Base-by-base conservation (phyloP, 2,113 vertebrate genomes). In the Condylura cristata region DNA sequence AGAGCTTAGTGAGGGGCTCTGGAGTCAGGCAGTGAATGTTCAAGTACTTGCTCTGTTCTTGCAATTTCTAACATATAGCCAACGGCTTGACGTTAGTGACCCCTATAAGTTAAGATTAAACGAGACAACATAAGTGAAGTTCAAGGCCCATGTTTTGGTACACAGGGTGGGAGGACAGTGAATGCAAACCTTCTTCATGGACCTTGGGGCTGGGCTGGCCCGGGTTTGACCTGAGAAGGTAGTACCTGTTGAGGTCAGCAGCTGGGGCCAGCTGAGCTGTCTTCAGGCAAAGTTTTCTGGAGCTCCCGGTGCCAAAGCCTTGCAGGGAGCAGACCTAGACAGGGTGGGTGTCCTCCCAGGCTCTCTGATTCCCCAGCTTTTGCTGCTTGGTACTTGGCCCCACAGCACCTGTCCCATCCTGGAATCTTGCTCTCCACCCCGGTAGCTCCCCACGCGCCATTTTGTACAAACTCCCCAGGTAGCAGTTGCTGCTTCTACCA, bases 251-350 rank as follows among this genome's bases (percentile, higher is more conserved):
- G 79, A 28, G 75, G 65, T 20, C 28, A 44, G 63, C 14, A 80
- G 32, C 32, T 24, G 16, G 8, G 41, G 32, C 16, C 13, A 17
- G 26, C 44, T 80, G 41, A 66, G 28, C 44, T 14, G 18, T 24
- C 37, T 76, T 83, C 28, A 63, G 13, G 8, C 53, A 48, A 39
- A 87, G 8, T 39, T 9, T 20, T n/a, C 66, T n/a, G 53, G 88
- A 28, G 60, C 0, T 8, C 0, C 8, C n/a, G 0, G 0, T 51
- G 39, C 53, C 20, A 30, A 80, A 72, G 13, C 5, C 24, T 61
- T 48, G 41, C 28, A 53, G 41, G 37, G 28, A 56, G 60, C 81
- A 80, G 71, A 48, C 8, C 44, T 41, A 26, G 83, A 41, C 13
- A 20, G 70, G 37, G 3, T 8, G 6, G 37, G 58, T 0, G 9